These are phyloP conservation scores for Acanthosoma haemorrhoidale DNA, from an alignment of 2,888 invertebrate genomes.

Conservation along the genomic window DNA sequence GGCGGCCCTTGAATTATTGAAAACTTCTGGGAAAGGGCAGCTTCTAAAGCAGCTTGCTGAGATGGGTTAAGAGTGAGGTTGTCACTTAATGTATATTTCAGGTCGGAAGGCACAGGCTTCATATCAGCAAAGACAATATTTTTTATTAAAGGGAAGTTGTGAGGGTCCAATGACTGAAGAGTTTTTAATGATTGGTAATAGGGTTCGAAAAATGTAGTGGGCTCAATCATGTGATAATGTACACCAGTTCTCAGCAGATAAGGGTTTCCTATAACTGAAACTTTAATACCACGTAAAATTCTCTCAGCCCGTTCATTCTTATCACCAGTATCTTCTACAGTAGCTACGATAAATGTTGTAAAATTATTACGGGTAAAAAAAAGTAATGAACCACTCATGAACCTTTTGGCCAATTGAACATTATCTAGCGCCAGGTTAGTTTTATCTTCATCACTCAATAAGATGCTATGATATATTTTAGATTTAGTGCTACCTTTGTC, in stretches of 20 bases:
- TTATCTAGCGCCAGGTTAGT: conserved; percentile 44
- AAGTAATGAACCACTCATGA: conserved; percentile 67
- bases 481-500: conserved; percentile 38
- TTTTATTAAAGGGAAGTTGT: conserved; percentile 60
- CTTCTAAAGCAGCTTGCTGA: conserved; percentile 61
- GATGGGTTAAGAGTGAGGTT: conserved; percentile 56
- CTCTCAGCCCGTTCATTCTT: conserved; percentile 48
- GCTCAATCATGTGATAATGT: conserved; percentile 64
- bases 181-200: conserved; percentile 68
- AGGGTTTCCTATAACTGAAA: conserved; percentile 44
- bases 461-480: conserved; percentile 37
- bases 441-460: conserved; percentile 42
- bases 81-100: conserved; percentile 27
- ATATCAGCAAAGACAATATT: conserved; percentile 57
- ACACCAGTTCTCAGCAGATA: conserved; percentile 45
- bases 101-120: conserved; percentile 38
- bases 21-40: conserved; percentile 65
- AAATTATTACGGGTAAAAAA: conserved; percentile 67
- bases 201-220: conserved; percentile 74
- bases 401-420: conserved; percentile 53
- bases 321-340: conserved; percentile 56
- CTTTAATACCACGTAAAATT: conserved; percentile 42
- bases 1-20: conserved; percentile 81
- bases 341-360: conserved; percentile 61
- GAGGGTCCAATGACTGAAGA: conserved; percentile 54